Evolutionary conservation across 1,140 invertebrate genomes (phyloP), one percentile per base, ranked within the genome.

Genomic region (Drosophila nigrodunni): DNA sequence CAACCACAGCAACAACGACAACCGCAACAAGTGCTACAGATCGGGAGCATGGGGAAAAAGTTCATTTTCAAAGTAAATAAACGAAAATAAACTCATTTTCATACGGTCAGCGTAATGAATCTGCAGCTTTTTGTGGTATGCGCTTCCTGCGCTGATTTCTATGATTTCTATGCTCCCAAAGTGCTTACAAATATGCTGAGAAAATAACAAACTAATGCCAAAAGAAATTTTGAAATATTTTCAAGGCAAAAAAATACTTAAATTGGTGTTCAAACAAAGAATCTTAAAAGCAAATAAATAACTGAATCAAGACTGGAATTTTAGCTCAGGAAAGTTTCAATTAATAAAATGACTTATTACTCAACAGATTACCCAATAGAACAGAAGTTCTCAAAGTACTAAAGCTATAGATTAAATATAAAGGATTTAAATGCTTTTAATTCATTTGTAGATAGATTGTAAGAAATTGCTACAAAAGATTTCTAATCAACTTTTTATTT

Each of bases 51-150:
- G 64, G 68, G 74, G 85, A 88, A 55, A 88, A 85, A 88, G 77
- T 88, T 89, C 85, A 89, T 83, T 87, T 87, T 62, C 49, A 72
- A 80, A 80, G 77, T 77, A 88, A 88, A 83, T 78, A 87, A 88
- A 78, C 61, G 75, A 88, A 85, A 83, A 75, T 89, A 78, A 85
- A 85, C 80, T 88, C 71, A 88, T 89, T 88, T 88, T 88, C 83
- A 88, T 88, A 83, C 70, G 69, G 62, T 60, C 69, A 80, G 85
- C 67, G 68, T 68, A 80, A 82, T 87, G 83, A 87, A 83, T 83
- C 80, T 87, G 83, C 83, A 89, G 57, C 50, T 83, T 74, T 70
- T 65, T 72, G 74, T 83, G 83, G 83, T 83, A 87, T 87, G 83
- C 70, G 83, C 74, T 87, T 87, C 83, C 83, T 87, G 82, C 72